These are phyloP conservation scores for Oncorhynchus nerka DNA, from an alignment of 2,113 vertebrate genomes.

Conservation along the genomic window DNA sequence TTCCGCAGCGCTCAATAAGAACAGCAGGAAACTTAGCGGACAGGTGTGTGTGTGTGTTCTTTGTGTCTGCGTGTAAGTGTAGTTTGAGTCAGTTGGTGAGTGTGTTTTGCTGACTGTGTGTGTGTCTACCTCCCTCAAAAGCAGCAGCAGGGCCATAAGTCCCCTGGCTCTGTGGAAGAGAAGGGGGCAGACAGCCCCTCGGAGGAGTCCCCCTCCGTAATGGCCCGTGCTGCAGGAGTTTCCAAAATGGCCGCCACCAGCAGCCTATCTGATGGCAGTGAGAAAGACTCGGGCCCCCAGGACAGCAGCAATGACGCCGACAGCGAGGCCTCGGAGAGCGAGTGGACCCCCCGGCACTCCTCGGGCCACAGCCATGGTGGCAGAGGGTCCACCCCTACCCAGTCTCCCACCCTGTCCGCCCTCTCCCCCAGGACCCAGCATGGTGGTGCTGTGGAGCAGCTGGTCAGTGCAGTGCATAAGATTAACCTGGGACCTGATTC, in stretches of 20 bases:
- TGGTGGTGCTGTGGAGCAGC: slow-evolving; percentile 65
- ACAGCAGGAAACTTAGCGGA: slow-evolving; percentile 73
- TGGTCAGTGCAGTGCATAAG: slow-evolving; percentile 79
- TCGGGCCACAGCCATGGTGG: slow-evolving; percentile 45
- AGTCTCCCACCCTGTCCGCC: slow-evolving; percentile 27
- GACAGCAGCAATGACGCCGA: slow-evolving; percentile 93
- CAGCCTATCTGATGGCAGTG: slow-evolving; percentile 86
- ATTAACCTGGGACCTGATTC: slow-evolving; percentile 71
- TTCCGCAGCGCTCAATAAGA: slow-evolving; percentile 61
- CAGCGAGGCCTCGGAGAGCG: slow-evolving; percentile 91
- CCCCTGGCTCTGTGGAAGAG: slow-evolving; percentile 68
- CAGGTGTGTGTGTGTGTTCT: slow-evolving; percentile 51
- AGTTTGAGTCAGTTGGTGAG: slow-evolving; percentile 49
- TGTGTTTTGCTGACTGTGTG: slow-evolving; percentile 51
- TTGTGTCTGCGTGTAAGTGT: slow-evolving; percentile 50
- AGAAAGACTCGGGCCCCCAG: slow-evolving; percentile 79
- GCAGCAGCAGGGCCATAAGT: slow-evolving; percentile 66
- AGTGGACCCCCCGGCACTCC: slow-evolving; percentile 71
- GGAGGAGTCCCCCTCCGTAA: slow-evolving; percentile 50
- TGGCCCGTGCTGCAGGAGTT: slow-evolving; percentile 39
- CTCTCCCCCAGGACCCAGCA: slow-evolving; percentile 39
- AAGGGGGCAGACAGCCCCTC: slow-evolving; percentile 50
- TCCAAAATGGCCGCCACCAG: slow-evolving; percentile 62
- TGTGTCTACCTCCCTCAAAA: slow-evolving; percentile 73
- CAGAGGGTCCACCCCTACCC: slow-evolving; percentile 21